Base-by-base conservation (phyloP, 2,113 vertebrate genomes). In the Sphaerodactylus townsendi region DNA sequence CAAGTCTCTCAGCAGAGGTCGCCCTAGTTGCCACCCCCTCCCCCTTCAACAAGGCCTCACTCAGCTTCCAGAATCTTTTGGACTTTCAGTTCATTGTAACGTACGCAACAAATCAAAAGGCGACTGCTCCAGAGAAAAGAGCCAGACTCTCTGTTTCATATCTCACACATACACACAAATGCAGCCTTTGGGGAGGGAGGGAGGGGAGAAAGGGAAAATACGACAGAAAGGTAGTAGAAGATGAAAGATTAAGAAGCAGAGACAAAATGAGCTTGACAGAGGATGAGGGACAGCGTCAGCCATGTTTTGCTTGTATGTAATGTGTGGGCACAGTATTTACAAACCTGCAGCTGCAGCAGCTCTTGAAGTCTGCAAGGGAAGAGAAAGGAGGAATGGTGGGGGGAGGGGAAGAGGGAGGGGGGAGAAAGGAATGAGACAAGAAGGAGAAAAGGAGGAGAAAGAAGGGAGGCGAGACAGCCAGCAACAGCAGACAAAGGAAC, bases 281-380 rank as follows among this genome's bases (percentile, higher is more conserved):
- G 44, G 28, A 90, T 92, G 84, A 93, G 90, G 93, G 94, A 91
- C 94, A 92, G 91, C 87, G 95, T 96, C 96, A 97, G 97, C 97
- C 97, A 98, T 98, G 95, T 97, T 83, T 82, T 78, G 75, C 56
- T 59, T 62, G 44, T 65, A 30, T 85, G 56, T 65, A 56, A 81
- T 84, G 82, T 85, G 82, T 64, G 46, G 64, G 25, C 92, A 92
- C 92, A 91, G 86, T 92, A 92, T 93, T 94, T 91, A 93, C 92
- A 94, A 96, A 95, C 92, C 93, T 93, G 90, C 88, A 92, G 91
- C 94, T 93, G 93, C 92, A 90, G 93, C 92, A 93, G 88, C 89
- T 86, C 78, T 88, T 75, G 81, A 87, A 91, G 85, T 33, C 90
- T 83, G 87, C 44, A 85, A 87, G 79, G 73, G 82, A 70, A 69